Evolutionary conservation across 2,113 vertebrate species (phyloP).

Genomic region (Dissostichus mawsoni): DNA sequence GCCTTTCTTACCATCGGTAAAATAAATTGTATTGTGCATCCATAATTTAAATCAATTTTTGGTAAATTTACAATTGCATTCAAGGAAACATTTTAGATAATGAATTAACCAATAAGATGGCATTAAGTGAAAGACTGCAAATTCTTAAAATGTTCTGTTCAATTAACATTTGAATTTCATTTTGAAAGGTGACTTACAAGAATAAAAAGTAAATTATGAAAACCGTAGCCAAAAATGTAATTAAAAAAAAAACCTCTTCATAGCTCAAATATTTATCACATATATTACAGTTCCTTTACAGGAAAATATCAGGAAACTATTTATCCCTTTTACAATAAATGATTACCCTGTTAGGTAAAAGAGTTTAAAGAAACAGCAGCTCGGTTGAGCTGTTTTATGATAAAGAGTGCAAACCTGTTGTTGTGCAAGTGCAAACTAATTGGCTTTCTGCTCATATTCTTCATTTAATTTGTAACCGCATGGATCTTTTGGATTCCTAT

Average conservation of each 20-base stretch:
- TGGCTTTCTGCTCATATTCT: conserved; percentile 7
- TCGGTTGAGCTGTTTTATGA: conserved; percentile 3
- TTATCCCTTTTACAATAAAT: not conserved
- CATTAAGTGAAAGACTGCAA: not conserved
- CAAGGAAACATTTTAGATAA: not conserved
- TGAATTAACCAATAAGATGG: not conserved
- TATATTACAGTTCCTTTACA: not conserved
- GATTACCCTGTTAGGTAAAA: not conserved
- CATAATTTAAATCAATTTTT: too few species aligned
- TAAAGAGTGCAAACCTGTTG: conserved; percentile 2
- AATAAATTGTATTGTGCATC: too few species aligned
- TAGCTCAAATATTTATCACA: not conserved
- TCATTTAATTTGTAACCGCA: not conserved
- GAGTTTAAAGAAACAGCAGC: not conserved
- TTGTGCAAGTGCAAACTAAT: conserved; percentile 2
- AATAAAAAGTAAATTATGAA: not conserved
- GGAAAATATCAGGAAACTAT: not conserved
- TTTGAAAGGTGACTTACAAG: not conserved
- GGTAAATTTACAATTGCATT: not conserved
- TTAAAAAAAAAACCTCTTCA: too few species aligned
- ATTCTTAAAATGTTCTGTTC: too few species aligned
- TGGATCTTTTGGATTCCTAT: conserved; percentile 31
- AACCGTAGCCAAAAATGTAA: not conserved
- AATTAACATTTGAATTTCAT: not conserved
- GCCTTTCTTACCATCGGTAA: too few species aligned